Evolutionary conservation across 2,797 vertebrate species (phyloP), one percentile per base, ranked within the genome.

Genomic region (Karalla daura): DNA sequence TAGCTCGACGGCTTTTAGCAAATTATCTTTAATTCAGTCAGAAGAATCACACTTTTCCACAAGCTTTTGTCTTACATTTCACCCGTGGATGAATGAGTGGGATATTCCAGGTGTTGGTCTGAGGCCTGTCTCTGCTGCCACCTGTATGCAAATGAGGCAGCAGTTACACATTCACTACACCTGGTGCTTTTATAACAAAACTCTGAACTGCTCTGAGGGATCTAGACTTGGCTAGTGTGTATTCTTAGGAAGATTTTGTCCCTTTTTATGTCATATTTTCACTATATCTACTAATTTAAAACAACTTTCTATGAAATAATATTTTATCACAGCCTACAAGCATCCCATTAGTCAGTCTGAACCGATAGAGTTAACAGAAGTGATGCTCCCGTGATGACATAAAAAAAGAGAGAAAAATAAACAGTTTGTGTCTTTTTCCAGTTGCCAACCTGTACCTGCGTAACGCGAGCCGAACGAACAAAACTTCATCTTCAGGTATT

Each of bases 401-500:
- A n/a, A 41, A 21, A 18, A 36, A 35, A n/a, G 17, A 30, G 5
- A 36, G 7, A 28, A 54, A 61, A 50, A n/a, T 2, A 28, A 41
- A 30, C 24, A n/a, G n/a, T 17, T 44, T 43, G 75, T 65, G 61
- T 32, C 76, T 82, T 78, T 30, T 55, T 82, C 74, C 78, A 74
- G 93, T 47, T 80, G 97, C 89, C 55, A 84, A 91, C 91, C 97
- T 95, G 93, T 95, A 96, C 95, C 96, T 96, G 97, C 97, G 80
- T 99, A 98, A 99, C 97, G 98, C 98, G 98, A 99, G 98, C 98
- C 98, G 97, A 99, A 99, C 98, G 98, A 99, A 99, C 98, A 99
- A 99, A 99, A 98, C 97, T 88, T 95, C 93, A 92, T 95, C 95
- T 95, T 95, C 95, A 98, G 95, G 98, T 97, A 95, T 99, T 99